Evolutionary conservation across 2,888 invertebrate species (phyloP), one percentile per base, ranked within the genome.

Genomic region (Microctonus brassicae): DNA sequence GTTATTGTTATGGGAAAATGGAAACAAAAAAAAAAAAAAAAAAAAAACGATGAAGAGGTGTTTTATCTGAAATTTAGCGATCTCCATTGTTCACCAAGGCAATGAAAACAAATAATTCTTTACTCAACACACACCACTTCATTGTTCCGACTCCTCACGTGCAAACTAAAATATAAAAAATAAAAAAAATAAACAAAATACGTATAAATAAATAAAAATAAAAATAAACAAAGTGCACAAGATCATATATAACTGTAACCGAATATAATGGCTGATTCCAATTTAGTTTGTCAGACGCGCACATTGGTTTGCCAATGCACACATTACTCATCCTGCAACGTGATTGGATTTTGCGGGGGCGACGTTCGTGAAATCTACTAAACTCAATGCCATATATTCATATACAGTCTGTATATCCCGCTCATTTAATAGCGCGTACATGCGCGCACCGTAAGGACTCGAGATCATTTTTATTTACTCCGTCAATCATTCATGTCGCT

Each of bases 321-420:
- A 71, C 78, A 77, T 78, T 76, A 77, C 75, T 79, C 79, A 78
- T 79, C 77, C 76, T 47, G 57, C 73, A 75, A 73, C 76, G 78
- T 79, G 78, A 79, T 79, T 79, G 79, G 78, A 77, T 78, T 77
- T 69, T 77, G 78, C 79, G 78, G 76, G 76, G 78, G 78, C 75
- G 79, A 73, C 70, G 71, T 73, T 73, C 74, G 74, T 75, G 67
- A 78, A 78, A 77, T 76, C 75, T 75, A 74, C 75, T 76, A 76
- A 76, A 74, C 76, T 75, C 71, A 42, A 58, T 60, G 29, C 33
- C 61, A 57, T 33, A 20, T 24, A 61, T 47, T 47, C 47, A 69
- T 69, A 63, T 69, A 63, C 39, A 62, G 42, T 62, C n/a, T 62
- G 42, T 62, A 62, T n/a, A 62, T n/a, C 17, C 7, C 17, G 17